Percentiles rank a stretch among this genome's conserved stretches.
Evolutionary conservation across 2,113 vertebrate species (phyloP).

Genomic region (Cyprinodon tularosa): DNA sequence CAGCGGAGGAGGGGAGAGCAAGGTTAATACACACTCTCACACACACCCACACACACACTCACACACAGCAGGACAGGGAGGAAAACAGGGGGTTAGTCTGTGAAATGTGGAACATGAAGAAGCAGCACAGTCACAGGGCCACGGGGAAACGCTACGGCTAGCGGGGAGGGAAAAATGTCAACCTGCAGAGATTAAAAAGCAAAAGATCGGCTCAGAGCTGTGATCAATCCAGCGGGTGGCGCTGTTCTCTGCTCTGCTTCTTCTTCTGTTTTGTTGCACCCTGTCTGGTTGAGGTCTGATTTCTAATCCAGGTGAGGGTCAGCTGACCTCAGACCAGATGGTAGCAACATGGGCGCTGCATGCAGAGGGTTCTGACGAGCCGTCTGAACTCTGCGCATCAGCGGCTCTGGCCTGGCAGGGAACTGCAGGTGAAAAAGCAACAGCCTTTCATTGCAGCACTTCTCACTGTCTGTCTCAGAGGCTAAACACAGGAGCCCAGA

Average conservation of each 20-base stretch:
- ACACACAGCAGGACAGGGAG: conserved; percentile 4
- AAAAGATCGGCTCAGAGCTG: background rate
- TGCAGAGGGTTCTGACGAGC: conserved; percentile 50
- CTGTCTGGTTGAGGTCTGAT: conserved; percentile 71
- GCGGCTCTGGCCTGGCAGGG: conserved; percentile 38
- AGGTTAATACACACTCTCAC: conserved; percentile 69
- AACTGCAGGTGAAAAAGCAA: conserved; percentile 36
- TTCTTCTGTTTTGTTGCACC: conserved; percentile 42
- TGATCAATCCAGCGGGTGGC: conserved; percentile 13
- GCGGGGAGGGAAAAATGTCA: background rate
- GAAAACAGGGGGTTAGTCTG: conserved; percentile 15
- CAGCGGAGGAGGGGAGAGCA: conserved; percentile 78
- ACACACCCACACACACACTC: conserved; percentile 16
- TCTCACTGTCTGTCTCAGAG: conserved; percentile 60
- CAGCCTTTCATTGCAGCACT: conserved; percentile 54
- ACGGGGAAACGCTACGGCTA: conserved; percentile 16
- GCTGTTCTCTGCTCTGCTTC: conserved; percentile 45
- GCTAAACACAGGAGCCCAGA: conserved; percentile 20
- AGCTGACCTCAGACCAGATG: conserved; percentile 71
- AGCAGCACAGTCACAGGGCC: conserved; percentile 45
- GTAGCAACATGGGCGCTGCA: conserved; percentile 54
- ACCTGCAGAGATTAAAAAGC: background rate
- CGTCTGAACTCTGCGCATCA: conserved; percentile 55
- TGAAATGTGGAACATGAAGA: conserved; percentile 38
- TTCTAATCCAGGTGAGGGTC: conserved; percentile 40